Base-by-base conservation (phyloP, 1,140 invertebrate genomes). In the Grapholita molesta region DNA sequence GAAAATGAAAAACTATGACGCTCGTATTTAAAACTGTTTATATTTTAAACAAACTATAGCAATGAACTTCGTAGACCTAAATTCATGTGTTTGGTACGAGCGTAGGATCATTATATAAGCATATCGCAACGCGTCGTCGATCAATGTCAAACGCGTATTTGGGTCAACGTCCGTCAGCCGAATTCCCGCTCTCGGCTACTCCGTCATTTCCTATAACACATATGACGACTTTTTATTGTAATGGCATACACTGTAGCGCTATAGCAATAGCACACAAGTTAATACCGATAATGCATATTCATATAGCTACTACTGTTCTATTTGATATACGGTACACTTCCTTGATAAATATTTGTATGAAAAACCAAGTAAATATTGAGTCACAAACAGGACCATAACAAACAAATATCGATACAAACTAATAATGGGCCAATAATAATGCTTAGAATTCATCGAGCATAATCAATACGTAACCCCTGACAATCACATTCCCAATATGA, bases 101-200 rank as follows among this genome's bases (percentile, higher is more conserved):
- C 85, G 83, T 87, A 88, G 55, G 25, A 61, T 61, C 55, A 30
- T 84, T 84, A 86, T 85, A 82, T 79, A 80, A 79, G 80, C 79
- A 82, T 85, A 88, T 87, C 81, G 81, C 81, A 83, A 82, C 80
- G 73, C 80, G 78, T 88, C 88, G 85, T 90, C 86, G 88, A 90
- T 90, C 88, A 90, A 90, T 90, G 88, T 90, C 88, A 90, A 88
- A 86, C 85, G 83, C 88, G 88, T 90, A 90, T 90, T 88, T 90
- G 76, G 88, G 88, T 90, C 86, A 89, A 84, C 86, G 88, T 82
- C 88, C 88, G 85, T 82, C 83, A 79, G 74, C 82, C 82, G 81
- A 86, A 90, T 88, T 88, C 85, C 86, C 78, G 78, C 85, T 77
- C 79, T 83, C 76, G 74, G 77, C 80, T 82, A 75, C 82, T 83